Evolutionary conservation across 2,888 invertebrate genomes (phyloP).

Genomic region (Steromphala cineraria): DNA sequence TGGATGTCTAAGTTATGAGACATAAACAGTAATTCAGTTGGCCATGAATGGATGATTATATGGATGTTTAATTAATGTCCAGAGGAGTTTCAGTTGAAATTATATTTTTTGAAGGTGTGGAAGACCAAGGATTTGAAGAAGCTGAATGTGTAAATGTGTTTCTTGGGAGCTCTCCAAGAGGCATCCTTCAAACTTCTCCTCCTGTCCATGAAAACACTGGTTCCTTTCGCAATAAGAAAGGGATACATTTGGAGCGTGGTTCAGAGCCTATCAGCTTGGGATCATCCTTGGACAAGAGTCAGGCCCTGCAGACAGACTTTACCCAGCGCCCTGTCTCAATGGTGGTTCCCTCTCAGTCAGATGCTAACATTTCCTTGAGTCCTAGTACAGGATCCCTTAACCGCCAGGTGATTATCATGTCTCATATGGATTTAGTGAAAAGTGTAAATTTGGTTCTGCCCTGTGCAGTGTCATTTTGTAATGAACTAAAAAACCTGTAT

Average conservation of each 20-base stretch:
- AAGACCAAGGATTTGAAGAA: constrained; percentile 70
- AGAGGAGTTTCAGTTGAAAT: no score
- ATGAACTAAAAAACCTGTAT: no score
- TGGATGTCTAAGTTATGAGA: no score
- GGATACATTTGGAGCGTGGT: constrained; percentile 37
- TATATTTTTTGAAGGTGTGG: constrained; percentile 34
- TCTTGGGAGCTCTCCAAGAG: constrained; percentile 56
- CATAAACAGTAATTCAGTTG: no score
- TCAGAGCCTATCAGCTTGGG: constrained; percentile 72
- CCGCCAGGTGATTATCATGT: constrained; percentile 61
- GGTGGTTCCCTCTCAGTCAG: constrained; percentile 73
- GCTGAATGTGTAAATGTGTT: constrained; percentile 70
- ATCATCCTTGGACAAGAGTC: constrained; percentile 76
- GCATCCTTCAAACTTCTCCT: constrained; percentile 37
- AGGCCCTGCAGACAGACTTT: constrained; percentile 74
- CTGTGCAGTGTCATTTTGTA: no score
- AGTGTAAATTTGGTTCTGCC: no score
- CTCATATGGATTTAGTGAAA: no score
- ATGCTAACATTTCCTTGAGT: constrained; percentile 70
- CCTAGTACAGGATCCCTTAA: constrained; percentile 69
- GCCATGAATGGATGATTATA: no score
- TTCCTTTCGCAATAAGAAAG: constrained; percentile 68
- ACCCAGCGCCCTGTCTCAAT: constrained; percentile 72
- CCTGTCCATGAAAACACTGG: constrained; percentile 18
- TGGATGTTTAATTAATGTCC: no score